A percentile compares a stretch with the other conserved stretches of the same genome.
phyloP scores from a whole-genome alignment of 2,888 invertebrate genomes.

The Deilephila elpenor region DNA sequence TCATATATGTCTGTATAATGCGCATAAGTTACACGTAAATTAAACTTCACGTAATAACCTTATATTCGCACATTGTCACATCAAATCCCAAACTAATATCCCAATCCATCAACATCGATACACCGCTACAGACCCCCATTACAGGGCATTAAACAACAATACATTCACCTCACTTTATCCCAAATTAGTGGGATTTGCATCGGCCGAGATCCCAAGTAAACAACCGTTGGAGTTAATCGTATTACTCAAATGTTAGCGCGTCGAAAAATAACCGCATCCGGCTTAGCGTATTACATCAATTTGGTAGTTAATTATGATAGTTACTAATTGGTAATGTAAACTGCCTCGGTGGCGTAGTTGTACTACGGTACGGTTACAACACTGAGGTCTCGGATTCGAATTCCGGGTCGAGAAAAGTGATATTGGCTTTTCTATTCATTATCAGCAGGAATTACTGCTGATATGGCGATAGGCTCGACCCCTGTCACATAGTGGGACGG shows the following conservation, averaged over 20 bases:
- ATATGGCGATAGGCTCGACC: no score
- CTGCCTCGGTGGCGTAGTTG: no score
- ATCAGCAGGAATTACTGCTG: no score
- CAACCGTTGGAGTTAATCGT: slow-evolving; percentile 22
- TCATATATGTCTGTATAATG: no score
- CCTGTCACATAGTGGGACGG: no score
- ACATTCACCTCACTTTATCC: slow-evolving; percentile 4
- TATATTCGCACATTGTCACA: no score
- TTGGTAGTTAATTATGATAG: neutral
- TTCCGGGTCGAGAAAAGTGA: no score
- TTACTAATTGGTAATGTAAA: neutral
- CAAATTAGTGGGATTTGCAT: slow-evolving; percentile 19
- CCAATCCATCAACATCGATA: neutral
- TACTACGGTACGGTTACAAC: no score
- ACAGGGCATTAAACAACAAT: slow-evolving; percentile 12
- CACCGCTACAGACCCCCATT: slow-evolving; percentile 1
- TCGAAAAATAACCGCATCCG: neutral
- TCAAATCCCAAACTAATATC: neutral
- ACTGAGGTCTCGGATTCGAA: no score
- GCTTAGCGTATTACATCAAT: neutral
- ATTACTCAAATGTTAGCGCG: neutral
- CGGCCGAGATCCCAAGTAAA: slow-evolving; percentile 6
- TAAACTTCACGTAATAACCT: no score
- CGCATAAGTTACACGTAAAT: no score
- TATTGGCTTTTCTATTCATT: no score